Percentiles rank a stretch among this genome's conserved stretches.
These are phyloP conservation scores for Drosophila saltans DNA, from an alignment of 1,140 invertebrate genomes.

Conservation along the genomic window DNA sequence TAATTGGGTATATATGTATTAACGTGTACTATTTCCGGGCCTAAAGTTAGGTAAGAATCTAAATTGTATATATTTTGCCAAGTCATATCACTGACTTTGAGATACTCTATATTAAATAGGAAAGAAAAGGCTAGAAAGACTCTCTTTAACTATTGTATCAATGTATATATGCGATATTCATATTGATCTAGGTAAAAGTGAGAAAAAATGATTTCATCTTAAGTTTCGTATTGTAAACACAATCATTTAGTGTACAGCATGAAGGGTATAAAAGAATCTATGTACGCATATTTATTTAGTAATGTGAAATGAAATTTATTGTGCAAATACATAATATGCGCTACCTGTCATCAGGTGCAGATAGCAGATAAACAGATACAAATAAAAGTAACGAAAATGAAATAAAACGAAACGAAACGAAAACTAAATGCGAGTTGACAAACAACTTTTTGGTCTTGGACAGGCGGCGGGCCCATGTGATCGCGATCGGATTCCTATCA, in stretches of 20 bases:
- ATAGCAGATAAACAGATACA: slow-evolving; percentile 30
- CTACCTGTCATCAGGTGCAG: slow-evolving; percentile 30
- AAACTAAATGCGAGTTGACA: slow-evolving; percentile 3
- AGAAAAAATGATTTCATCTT: too few relatives aligned
- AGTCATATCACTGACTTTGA: not conserved
- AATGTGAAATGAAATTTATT: slow-evolving; percentile 33
- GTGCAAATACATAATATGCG: slow-evolving; percentile 33
- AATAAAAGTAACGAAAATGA: slow-evolving; percentile 44
- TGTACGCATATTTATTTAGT: too few relatives aligned
- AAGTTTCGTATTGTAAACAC: too few relatives aligned
- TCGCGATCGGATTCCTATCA: slow-evolving; percentile 25
- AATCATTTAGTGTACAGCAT: too few relatives aligned
- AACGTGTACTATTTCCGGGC: not conserved
- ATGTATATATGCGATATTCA: too few relatives aligned
- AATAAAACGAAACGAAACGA: not conserved
- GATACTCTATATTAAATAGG: not conserved
- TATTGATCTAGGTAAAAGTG: too few relatives aligned
- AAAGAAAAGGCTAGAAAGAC: too few relatives aligned
- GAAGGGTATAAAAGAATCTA: too few relatives aligned
- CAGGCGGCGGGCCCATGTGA: slow-evolving; percentile 28
- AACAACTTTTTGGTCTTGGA: slow-evolving; percentile 5
- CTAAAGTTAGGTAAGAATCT: not conserved
- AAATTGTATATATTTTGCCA: not conserved
- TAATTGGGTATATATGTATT: too few relatives aligned
- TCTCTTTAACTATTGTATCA: too few relatives aligned